These are phyloP conservation scores for Conchocele bisecta DNA, from an alignment of 2,888 invertebrate species.

Conservation along the genomic window DNA sequence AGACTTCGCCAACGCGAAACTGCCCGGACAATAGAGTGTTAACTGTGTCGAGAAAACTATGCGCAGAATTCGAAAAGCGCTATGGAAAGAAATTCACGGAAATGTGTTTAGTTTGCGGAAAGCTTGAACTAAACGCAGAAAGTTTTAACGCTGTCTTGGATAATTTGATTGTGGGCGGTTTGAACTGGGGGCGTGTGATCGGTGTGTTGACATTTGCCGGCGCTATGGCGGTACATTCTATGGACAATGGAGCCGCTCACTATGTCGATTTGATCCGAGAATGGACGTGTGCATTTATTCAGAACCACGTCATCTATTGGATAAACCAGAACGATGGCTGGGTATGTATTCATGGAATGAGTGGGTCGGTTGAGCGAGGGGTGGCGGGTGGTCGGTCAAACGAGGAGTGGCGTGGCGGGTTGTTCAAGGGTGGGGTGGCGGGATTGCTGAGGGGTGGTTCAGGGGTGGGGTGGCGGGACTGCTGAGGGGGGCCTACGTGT, in stretches of 20 bases:
- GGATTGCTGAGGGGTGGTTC: too few species aligned
- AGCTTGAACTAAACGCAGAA: slow-evolving; percentile 64
- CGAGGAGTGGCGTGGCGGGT: too few species aligned
- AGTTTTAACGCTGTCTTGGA: slow-evolving; percentile 80
- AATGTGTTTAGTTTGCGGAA: slow-evolving; percentile 54
- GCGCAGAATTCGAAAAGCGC: slow-evolving; percentile 76
- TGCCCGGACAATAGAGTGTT: slow-evolving; percentile 59
- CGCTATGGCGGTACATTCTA: slow-evolving; percentile 77
- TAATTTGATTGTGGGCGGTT: slow-evolving; percentile 81
- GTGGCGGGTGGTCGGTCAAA: too few species aligned
- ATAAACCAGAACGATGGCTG: slow-evolving; percentile 81
- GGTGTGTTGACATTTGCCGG: slow-evolving; percentile 82
- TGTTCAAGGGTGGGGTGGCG: too few species aligned
- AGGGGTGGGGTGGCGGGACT: too few species aligned
- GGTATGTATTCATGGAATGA: too few species aligned
- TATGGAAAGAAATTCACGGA: slow-evolving; percentile 75
- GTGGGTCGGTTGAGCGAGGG: too few species aligned
- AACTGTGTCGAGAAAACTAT: slow-evolving; percentile 68
- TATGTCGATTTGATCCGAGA: slow-evolving; percentile 79
- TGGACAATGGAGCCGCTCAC: slow-evolving; percentile 72
- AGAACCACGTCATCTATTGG: slow-evolving; percentile 79
- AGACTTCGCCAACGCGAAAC: slow-evolving; percentile 81
- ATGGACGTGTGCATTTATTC: slow-evolving; percentile 80
- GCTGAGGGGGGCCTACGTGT: too few species aligned
- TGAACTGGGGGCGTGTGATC: slow-evolving; percentile 82